Conservation (phyloP, 2,113 vertebrate genomes). For the Tinamus guttatus region DNA sequence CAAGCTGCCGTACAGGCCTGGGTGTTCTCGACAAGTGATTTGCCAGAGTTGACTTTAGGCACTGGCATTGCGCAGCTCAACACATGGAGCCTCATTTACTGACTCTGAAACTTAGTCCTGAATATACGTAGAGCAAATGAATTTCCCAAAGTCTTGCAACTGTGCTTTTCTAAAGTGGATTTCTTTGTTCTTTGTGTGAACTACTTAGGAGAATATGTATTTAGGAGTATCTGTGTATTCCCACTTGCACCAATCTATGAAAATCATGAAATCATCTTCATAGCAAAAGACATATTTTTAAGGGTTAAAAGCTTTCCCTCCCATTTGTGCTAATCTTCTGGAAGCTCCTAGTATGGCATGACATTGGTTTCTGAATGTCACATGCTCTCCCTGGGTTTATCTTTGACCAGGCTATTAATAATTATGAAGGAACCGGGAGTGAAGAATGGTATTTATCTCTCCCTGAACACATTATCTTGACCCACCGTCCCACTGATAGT, state of each 20-base stretch:
- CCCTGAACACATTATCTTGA: conserved; percentile 59
- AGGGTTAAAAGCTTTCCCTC: conserved; percentile 27
- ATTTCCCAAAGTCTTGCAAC: background rate
- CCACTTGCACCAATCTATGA: background rate
- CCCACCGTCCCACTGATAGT: background rate
- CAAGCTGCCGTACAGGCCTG: background rate
- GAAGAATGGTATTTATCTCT: conserved; percentile 60
- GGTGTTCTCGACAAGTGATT: background rate
- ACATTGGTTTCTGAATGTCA: conserved; percentile 44
- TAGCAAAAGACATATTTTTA: background rate
- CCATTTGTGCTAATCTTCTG: conserved; percentile 5
- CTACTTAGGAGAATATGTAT: background rate
- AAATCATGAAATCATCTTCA: background rate
- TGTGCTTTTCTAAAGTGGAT: background rate
- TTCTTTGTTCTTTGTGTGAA: background rate
- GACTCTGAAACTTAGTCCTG: background rate
- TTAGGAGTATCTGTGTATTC: background rate
- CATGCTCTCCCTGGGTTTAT: conserved; percentile 53
- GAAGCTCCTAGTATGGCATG: background rate
- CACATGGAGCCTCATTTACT: background rate
- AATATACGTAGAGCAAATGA: background rate
- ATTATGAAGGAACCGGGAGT: conserved; percentile 48
- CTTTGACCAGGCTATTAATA: conserved; percentile 67
- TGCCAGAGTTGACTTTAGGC: background rate
- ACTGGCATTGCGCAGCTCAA: background rate